Conservation (phyloP, 2,113 vertebrate genomes). For the Ptychochromis oligacanthus region DNA sequence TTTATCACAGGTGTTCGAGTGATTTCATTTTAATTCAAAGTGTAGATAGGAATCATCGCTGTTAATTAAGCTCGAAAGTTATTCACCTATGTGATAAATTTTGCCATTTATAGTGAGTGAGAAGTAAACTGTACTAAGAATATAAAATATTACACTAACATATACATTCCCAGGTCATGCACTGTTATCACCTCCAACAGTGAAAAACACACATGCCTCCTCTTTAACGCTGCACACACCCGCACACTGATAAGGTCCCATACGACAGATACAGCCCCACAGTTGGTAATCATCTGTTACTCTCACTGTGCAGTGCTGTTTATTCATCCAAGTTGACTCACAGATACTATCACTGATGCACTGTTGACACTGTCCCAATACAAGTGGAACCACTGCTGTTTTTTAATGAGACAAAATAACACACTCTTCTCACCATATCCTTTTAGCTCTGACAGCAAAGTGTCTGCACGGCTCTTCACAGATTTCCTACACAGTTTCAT, state of each 20-base stretch:
- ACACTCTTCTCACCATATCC: background rate
- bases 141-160: background rate
- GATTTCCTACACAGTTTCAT: background rate
- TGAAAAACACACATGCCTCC: background rate
- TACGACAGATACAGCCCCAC: background rate
- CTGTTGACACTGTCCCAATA: slow-evolving; percentile 25
- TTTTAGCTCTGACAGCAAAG: background rate
- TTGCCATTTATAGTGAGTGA: background rate
- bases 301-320: slow-evolving; percentile 6
- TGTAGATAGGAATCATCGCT: rapidly evolving
- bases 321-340: slow-evolving; percentile 16
- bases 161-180: background rate
- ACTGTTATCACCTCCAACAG: background rate
- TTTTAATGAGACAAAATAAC: slow-evolving; percentile 37
- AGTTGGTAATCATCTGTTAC: slow-evolving; percentile 20
- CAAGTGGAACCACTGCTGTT: slow-evolving; percentile 25
- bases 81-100: background rate
- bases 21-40: background rate
- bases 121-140: background rate
- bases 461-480: background rate
- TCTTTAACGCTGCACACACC: background rate
- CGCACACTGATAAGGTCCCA: background rate
- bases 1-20: background rate
- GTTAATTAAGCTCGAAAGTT: background rate
- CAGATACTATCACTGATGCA: slow-evolving; percentile 29